phyloP scores from a whole-genome alignment of 2,797 vertebrate genomes.

The Loris lydekkerianus region DNA sequence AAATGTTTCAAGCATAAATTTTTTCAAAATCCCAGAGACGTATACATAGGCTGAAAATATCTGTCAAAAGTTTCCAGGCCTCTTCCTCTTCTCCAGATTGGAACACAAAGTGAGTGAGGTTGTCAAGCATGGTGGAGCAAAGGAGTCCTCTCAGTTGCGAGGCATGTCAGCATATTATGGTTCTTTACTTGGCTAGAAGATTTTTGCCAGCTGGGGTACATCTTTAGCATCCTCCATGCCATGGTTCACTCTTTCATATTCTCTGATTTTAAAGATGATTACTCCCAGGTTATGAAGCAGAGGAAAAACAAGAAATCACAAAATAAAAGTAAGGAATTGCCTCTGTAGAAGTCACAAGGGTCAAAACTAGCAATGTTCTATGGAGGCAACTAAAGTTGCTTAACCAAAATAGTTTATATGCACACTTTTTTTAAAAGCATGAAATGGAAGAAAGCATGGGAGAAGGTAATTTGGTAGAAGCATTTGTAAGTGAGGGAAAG shows the following conservation, averaged over 20 bases:
- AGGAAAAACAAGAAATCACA: conserved; percentile 17
- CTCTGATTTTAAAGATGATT: neutral
- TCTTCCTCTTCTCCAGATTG: neutral
- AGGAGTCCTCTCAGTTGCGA: neutral
- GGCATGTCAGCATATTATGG: neutral
- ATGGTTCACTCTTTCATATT: neutral
- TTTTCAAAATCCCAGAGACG: neutral
- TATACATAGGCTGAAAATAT: neutral
- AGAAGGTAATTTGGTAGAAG: neutral
- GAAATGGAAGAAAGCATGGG: neutral
- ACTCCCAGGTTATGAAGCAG: neutral
- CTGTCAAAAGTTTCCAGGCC: neutral
- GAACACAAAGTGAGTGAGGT: neutral
- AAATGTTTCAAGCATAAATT: conserved; percentile 4
- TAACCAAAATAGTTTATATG: neutral
- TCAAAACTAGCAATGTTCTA: neutral
- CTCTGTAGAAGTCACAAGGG: neutral
- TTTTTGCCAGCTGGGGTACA: neutral
- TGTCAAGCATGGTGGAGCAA: neutral
- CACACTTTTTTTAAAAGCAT: neutral
- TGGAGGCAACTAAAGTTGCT: neutral
- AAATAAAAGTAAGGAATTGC: neutral
- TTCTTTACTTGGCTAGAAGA: neutral
- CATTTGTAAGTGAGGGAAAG: neutral
- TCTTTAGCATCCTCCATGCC: neutral